phyloP scores from a whole-genome alignment of 2,797 vertebrate genomes.

The Mico argentatus region DNA sequence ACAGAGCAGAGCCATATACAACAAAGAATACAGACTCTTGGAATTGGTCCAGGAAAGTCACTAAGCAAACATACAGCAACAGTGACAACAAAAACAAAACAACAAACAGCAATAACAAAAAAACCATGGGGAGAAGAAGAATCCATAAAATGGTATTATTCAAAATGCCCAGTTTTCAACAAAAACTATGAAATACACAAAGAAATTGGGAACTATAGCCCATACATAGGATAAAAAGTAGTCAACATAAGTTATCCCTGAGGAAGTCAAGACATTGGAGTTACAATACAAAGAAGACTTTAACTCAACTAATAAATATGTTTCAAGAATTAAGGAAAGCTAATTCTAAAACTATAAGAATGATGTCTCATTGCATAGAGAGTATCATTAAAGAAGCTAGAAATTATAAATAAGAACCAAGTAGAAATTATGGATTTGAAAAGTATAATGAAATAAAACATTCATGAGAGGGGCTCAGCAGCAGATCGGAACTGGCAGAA shows the following conservation, averaged over 20 bases:
- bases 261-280: not conserved
- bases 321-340: not conserved
- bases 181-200: not conserved
- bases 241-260: not conserved
- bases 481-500: not conserved
- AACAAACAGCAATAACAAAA: not conserved
- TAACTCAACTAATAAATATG: not conserved
- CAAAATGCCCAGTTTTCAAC: not conserved
- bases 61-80: not conserved
- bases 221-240: not conserved
- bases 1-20: not conserved
- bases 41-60: not conserved
- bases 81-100: not conserved
- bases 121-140: not conserved
- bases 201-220: not conserved
- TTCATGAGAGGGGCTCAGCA: not conserved
- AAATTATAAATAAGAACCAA: not conserved
- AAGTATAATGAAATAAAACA: not conserved
- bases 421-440: not conserved
- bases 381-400: not conserved
- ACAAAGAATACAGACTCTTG: not conserved
- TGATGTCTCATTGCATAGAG: not conserved
- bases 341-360: not conserved
- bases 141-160: not conserved
- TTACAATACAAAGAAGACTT: not conserved